phyloP scores from a whole-genome alignment of 2,888 invertebrate genomes.

The Entomobrya proxima region DNA sequence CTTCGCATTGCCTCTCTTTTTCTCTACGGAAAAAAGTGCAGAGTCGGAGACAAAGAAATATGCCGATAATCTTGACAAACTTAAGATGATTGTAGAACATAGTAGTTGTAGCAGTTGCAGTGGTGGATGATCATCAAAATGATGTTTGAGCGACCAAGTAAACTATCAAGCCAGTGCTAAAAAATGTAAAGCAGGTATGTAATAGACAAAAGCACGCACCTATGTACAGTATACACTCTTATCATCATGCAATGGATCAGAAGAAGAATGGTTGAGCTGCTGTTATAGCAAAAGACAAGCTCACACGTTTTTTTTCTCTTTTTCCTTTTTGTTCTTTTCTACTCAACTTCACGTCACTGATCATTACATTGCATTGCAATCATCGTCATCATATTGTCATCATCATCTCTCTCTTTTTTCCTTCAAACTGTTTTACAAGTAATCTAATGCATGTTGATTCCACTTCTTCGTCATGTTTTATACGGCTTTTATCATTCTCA shows the following conservation, averaged over 20 bases:
- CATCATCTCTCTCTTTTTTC: conserved; percentile 25
- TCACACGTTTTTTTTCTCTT: conserved; percentile 17
- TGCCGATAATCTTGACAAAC: conserved; percentile 53
- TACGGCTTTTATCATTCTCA: conserved; percentile 21
- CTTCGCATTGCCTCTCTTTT: background rate
- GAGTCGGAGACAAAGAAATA: conserved; percentile 25
- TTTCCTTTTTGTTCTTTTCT: background rate
- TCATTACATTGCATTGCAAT: conserved; percentile 48
- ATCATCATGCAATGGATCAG: background rate
- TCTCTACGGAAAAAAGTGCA: background rate
- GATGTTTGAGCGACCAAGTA: no score
- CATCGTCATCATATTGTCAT: conserved; percentile 52
- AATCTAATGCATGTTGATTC: conserved; percentile 9
- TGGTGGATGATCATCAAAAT: no score
- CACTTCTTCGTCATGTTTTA: conserved; percentile 9
- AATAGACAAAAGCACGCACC: no score
- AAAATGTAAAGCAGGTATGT: no score
- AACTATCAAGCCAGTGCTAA: no score
- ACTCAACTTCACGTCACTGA: conserved; percentile 19
- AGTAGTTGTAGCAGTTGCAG: no score
- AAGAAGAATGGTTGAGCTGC: background rate
- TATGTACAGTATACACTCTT: no score
- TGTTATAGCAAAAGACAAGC: background rate
- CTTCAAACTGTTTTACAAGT: conserved; percentile 5
- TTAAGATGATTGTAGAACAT: background rate